Conservation (phyloP, 2,797 vertebrate genomes). For the Spinus pinus region DNA sequence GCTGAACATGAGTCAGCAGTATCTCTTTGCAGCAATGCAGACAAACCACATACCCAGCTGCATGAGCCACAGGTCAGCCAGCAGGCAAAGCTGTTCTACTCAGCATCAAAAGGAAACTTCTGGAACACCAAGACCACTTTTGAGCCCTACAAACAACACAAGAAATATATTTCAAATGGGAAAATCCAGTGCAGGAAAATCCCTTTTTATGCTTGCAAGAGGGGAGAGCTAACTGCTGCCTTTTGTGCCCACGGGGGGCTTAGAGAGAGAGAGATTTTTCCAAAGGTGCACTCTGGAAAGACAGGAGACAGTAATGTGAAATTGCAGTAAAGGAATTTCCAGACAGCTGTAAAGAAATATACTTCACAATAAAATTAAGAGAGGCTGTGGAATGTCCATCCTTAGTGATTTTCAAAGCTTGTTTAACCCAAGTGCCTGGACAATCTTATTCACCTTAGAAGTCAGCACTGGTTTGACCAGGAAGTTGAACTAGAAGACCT, state of each 20-base stretch:
- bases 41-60: not conserved
- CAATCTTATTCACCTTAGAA: not conserved
- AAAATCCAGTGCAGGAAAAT: not conserved
- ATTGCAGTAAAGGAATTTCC: not conserved
- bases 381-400: not conserved
- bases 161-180: not conserved
- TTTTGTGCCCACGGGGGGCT: not conserved
- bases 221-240: not conserved
- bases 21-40: conserved; percentile 23
- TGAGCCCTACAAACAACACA: not conserved
- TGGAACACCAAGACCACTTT: not conserved
- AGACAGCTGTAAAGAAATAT: not conserved
- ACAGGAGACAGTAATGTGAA: not conserved
- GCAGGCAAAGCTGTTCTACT: not conserved
- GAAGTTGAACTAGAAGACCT: not conserved
- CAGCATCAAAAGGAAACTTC: not conserved
- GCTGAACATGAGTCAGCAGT: conserved; percentile 28
- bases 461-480: not conserved
- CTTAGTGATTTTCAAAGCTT: not conserved
- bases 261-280: not conserved
- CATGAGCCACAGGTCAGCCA: not conserved
- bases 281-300: not conserved
- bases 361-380: not conserved
- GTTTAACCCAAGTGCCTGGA: not conserved
- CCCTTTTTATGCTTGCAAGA: not conserved